A percentile compares a stretch with the other conserved stretches of the same genome.
Conservation (phyloP, 1,140 invertebrate species). For the Araneus ventricosus region DNA sequence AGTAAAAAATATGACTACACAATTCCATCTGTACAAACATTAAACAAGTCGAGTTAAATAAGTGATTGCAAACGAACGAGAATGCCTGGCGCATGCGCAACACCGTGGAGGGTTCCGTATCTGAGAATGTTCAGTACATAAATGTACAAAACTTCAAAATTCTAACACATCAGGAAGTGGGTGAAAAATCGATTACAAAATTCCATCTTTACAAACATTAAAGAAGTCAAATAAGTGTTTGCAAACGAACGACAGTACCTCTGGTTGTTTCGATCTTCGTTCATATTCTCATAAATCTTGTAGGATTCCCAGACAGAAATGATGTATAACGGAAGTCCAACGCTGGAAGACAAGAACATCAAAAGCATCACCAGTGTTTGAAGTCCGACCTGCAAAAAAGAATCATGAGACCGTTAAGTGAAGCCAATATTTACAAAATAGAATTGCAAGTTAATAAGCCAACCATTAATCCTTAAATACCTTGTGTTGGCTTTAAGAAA, state of each 20-base stretch:
- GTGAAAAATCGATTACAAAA: not conserved
- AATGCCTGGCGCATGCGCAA: no score
- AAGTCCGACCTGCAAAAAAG: not conserved
- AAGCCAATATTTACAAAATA: no score
- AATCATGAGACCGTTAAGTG: not conserved
- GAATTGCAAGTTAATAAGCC: no score
- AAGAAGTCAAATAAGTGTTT: not conserved
- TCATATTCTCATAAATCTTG: not conserved
- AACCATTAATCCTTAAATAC: no score
- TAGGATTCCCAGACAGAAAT: not conserved
- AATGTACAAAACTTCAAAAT: no score
- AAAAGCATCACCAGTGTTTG: not conserved
- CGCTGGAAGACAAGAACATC: not conserved
- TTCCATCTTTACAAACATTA: not conserved
- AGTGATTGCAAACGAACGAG: no score
- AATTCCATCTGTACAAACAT: no score
- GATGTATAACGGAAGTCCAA: not conserved
- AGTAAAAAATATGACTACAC: no score
- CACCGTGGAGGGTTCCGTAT: no score
- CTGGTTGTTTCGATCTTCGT: not conserved
- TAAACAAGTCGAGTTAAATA: no score
- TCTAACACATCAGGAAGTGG: not conserved
- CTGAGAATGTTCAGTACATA: no score
- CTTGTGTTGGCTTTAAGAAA: no score
- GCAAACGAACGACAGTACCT: not conserved